A percentile compares a stretch with the other conserved stretches of the same genome.
These are phyloP conservation scores for Eupithecia centaureata DNA, from an alignment of 2,888 invertebrate genomes.

Conservation along the genomic window DNA sequence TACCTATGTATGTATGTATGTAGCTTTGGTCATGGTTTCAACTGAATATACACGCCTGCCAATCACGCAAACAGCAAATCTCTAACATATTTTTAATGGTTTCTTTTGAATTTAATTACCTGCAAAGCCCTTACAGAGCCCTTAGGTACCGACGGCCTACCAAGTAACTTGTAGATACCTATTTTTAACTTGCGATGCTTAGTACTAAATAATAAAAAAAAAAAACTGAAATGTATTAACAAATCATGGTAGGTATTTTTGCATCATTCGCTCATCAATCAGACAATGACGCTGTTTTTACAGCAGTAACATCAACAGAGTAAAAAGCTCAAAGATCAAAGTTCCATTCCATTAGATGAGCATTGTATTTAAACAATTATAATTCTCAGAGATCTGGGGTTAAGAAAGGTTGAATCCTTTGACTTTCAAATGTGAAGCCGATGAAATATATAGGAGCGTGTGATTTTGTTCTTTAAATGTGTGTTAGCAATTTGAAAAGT, in stretches of 20 bases:
- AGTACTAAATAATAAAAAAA: neutral
- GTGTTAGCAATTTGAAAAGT: neutral
- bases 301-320: neutral
- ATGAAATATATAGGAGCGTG: neutral
- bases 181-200: no score
- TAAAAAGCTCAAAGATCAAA: conserved; percentile 6
- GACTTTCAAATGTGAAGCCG: conserved; percentile 15
- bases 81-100: neutral
- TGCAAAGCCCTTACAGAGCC: no score
- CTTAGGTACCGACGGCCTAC: neutral
- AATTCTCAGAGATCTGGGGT: conserved; percentile 7
- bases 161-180: no score
- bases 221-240: neutral
- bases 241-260: neutral
- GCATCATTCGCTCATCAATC: conserved; percentile 1
- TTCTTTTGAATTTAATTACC: no score
- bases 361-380: conserved; percentile 11
- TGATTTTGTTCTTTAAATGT: neutral
- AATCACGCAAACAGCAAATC: neutral
- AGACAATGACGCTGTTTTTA: conserved; percentile 9
- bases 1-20: no score
- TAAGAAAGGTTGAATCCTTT: conserved; percentile 11
- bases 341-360: neutral
- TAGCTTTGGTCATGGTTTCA: neutral
- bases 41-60: neutral